Percentiles rank a stretch among this genome's conserved stretches.
These are phyloP conservation scores for Oncorhynchus kisutch DNA, from an alignment of 2,113 vertebrate species.

Conservation along the genomic window DNA sequence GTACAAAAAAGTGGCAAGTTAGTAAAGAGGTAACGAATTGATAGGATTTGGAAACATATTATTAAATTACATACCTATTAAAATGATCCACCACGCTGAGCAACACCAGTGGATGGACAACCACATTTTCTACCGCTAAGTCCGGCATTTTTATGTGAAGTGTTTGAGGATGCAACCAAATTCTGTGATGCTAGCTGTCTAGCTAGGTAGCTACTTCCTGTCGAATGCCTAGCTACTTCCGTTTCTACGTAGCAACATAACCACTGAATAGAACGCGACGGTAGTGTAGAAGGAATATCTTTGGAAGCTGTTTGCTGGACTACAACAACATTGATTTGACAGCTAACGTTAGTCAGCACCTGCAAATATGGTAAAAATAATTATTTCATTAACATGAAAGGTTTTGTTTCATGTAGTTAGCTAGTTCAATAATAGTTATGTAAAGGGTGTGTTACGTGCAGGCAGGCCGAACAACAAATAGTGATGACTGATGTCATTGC, in stretches of 20 bases:
- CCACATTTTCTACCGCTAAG: conserved; percentile 91
- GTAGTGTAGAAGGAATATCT: not conserved
- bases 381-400: too few species aligned
- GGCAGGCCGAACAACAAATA: too few species aligned
- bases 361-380: not conserved
- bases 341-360: not conserved
- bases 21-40: not conserved
- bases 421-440: too few species aligned
- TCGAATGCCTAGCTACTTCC: conserved; percentile 33
- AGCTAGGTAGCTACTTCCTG: not conserved
- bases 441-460: too few species aligned
- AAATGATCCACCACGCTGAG: conserved; percentile 97
- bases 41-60: conserved; percentile 25
- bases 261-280: not conserved
- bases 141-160: conserved; percentile 80
- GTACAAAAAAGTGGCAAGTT: not conserved
- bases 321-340: not conserved
- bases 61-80: conserved; percentile 80
- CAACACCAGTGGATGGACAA: conserved; percentile 93
- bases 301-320: not conserved
- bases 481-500: too few species aligned
- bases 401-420: too few species aligned
- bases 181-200: too few species aligned
- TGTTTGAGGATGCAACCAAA: not conserved
- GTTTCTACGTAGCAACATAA: conserved; percentile 40